Percentiles rank a stretch among this genome's conserved stretches.
Conservation (phyloP, 2,888 invertebrate species). For the Xestia sexstrigata region DNA sequence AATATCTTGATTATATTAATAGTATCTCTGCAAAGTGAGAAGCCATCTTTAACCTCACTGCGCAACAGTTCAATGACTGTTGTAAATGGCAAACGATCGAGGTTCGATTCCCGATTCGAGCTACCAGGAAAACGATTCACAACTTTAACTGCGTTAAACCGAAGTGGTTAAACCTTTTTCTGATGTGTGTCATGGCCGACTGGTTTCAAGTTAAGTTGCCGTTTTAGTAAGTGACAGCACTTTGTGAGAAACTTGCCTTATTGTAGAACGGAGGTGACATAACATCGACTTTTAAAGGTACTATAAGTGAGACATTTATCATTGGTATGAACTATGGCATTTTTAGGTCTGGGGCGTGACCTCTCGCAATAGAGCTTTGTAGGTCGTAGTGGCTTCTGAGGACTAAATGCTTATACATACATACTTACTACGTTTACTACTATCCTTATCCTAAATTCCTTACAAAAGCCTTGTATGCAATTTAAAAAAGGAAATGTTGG, state of each 20-base stretch:
- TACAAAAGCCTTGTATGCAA: rapidly evolving
- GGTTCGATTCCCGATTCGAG: slow-evolving; percentile 57
- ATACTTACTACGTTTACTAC: background rate
- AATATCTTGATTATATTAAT: slow-evolving; percentile 23
- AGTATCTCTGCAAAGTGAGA: slow-evolving; percentile 14
- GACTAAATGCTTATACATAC: background rate
- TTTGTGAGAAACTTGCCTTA: slow-evolving; percentile 36
- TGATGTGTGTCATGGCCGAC: slow-evolving; percentile 63
- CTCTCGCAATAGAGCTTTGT: slow-evolving; percentile 17
- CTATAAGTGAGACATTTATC: slow-evolving; percentile 24
- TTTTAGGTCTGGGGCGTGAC: slow-evolving; percentile 39
- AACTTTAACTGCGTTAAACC: slow-evolving; percentile 34
- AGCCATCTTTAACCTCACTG: slow-evolving; percentile 19
- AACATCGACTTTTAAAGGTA: slow-evolving; percentile 40
- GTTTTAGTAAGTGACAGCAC: slow-evolving; percentile 37
- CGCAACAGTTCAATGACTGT: slow-evolving; percentile 65
- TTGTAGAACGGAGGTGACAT: slow-evolving; percentile 48
- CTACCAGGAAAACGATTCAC: slow-evolving; percentile 55
- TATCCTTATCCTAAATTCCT: background rate
- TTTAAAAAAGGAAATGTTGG: background rate
- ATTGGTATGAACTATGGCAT: slow-evolving; percentile 22
- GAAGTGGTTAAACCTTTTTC: slow-evolving; percentile 38
- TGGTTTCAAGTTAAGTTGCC: slow-evolving; percentile 42
- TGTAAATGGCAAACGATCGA: slow-evolving; percentile 49
- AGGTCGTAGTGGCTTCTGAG: background rate